Conservation (phyloP, 2,797 vertebrate species). For the Catostomus latipinnis region DNA sequence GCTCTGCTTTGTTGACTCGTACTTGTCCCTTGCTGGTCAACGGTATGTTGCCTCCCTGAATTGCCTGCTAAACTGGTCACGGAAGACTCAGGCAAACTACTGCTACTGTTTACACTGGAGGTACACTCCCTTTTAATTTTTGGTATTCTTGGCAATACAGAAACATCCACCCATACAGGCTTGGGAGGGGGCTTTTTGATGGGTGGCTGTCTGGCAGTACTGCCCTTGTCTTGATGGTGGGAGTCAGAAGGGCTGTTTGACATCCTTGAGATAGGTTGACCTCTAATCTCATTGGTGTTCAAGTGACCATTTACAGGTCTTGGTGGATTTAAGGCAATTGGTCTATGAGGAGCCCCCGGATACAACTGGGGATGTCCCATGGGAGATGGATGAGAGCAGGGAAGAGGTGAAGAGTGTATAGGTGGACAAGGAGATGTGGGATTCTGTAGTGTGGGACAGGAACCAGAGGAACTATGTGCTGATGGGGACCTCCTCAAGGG, state of each 20-base stretch:
- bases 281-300: constrained; percentile 48
- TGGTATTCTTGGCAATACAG: constrained; percentile 93
- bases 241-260: constrained; percentile 36
- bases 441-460: constrained; percentile 2
- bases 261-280: constrained; percentile 4
- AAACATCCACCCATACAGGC: constrained; percentile 84
- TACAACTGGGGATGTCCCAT: constrained; percentile 22
- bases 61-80: constrained; percentile 86
- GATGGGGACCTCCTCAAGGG: constrained; percentile 55
- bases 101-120: constrained; percentile 52
- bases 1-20: constrained; percentile 64
- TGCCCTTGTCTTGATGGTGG: constrained; percentile 46
- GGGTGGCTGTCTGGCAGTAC: constrained; percentile 7
- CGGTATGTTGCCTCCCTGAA: constrained; percentile 74
- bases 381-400: background rate
- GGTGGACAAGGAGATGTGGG: constrained; percentile 26
- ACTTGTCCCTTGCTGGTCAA: constrained; percentile 65
- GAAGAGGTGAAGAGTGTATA: constrained; percentile 49
- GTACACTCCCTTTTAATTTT: constrained; percentile 86
- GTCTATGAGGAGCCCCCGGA: background rate
- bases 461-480: constrained; percentile 56
- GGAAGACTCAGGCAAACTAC: constrained; percentile 78
- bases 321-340: constrained; percentile 31
- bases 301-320: constrained; percentile 48
- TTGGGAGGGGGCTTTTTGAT: constrained; percentile 73